Percentiles rank a stretch among this genome's conserved stretches.
Evolutionary conservation across 2,113 vertebrate genomes (phyloP).

Genomic region (Tricholaema leucomelas): DNA sequence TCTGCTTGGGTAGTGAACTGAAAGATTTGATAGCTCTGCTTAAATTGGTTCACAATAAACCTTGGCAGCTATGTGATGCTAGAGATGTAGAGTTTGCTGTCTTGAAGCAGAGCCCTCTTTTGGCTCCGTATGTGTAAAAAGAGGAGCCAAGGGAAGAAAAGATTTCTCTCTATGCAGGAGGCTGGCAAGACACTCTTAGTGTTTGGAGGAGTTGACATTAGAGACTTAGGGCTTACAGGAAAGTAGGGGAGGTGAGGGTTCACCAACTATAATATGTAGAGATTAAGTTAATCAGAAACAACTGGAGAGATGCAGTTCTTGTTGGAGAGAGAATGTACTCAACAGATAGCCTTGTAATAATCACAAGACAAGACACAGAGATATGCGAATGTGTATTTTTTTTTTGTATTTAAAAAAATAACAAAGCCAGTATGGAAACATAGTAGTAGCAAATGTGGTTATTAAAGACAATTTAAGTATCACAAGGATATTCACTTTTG

Average conservation of each 20-base stretch:
- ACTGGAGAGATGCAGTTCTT: background rate
- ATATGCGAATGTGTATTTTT: background rate
- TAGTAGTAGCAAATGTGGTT: background rate
- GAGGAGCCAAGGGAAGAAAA: background rate
- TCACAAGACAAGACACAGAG: background rate
- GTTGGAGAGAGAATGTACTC: rapidly evolving
- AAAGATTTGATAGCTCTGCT: background rate
- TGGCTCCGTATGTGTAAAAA: background rate
- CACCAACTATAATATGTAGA: rapidly evolving
- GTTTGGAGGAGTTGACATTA: background rate
- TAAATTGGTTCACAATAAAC: background rate
- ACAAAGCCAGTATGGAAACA: background rate
- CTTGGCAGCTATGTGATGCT: background rate
- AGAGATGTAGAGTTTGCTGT: background rate
- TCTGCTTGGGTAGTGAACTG: too few relatives aligned
- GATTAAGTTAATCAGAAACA: background rate
- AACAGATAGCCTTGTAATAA: background rate
- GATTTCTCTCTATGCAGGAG: rapidly evolving
- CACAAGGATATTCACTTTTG: background rate
- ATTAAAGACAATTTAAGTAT: background rate
- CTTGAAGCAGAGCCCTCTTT: background rate
- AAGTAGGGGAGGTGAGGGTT: background rate
- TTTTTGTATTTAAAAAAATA: background rate
- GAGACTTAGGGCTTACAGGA: background rate
- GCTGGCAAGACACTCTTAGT: background rate